Evolutionary conservation across 2,888 invertebrate species (phyloP).

Genomic region (Pollenia labialis): DNA sequence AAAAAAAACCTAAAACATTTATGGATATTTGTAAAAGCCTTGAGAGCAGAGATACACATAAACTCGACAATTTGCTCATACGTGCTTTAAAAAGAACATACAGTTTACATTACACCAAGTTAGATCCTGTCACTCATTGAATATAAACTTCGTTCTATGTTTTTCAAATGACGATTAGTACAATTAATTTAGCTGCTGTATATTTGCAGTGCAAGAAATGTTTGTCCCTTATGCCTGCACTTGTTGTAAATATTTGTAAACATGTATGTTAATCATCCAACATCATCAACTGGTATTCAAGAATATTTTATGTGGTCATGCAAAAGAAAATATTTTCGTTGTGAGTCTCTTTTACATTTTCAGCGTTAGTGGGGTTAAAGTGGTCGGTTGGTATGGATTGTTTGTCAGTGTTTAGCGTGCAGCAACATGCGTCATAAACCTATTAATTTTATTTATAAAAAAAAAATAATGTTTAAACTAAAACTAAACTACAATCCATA

Average conservation of each 20-base stretch:
- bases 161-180: slow-evolving; percentile 12
- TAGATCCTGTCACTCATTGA: slow-evolving; percentile 54
- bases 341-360: background rate
- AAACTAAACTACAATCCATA: slow-evolving; percentile 3
- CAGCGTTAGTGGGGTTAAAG: background rate
- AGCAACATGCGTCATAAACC: slow-evolving; percentile 64
- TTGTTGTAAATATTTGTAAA: slow-evolving; percentile 11
- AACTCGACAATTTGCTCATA: background rate
- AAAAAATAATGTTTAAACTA: background rate
- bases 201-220: background rate
- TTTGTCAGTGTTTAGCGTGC: slow-evolving; percentile 41
- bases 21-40: too few relatives aligned
- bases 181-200: slow-evolving; percentile 25
- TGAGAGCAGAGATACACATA: too few relatives aligned
- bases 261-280: slow-evolving; percentile 34
- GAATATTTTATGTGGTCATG: slow-evolving; percentile 59
- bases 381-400: slow-evolving; percentile 2
- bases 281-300: slow-evolving; percentile 35
- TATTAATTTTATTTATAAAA: slow-evolving; percentile 56
- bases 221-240: background rate
- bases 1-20: too few relatives aligned
- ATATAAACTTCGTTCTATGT: slow-evolving; percentile 62
- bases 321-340: slow-evolving; percentile 58
- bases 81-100: background rate
- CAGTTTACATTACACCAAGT: background rate